These are phyloP conservation scores for Anolis sagrei DNA, from an alignment of 2,113 vertebrate species.

Conservation along the genomic window DNA sequence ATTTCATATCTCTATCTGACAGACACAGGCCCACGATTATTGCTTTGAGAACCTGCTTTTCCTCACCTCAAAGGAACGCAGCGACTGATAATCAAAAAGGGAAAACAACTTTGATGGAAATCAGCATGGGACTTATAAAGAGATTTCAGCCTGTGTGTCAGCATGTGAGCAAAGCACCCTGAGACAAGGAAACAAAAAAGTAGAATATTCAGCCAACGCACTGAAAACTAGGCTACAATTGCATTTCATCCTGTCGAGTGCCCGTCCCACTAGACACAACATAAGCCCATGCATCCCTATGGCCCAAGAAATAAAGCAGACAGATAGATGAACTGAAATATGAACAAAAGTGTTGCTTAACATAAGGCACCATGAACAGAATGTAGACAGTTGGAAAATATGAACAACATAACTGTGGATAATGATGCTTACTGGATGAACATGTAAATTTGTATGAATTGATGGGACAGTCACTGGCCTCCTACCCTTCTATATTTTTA, in stretches of 20 bases:
- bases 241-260: conserved; percentile 28
- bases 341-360: background rate
- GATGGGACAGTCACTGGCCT: background rate
- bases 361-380: background rate
- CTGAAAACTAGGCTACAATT: background rate
- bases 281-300: background rate
- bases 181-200: conserved; percentile 20
- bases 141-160: conserved; percentile 27
- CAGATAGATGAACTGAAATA: background rate
- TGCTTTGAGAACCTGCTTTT: conserved; percentile 8
- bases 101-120: conserved; percentile 31
- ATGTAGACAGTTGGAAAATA: background rate
- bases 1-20: conserved; percentile 46
- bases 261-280: background rate
- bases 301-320: background rate
- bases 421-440: background rate
- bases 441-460: background rate
- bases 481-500: too few relatives aligned
- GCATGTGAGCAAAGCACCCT: fast-evolving
- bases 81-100: conserved; percentile 46
- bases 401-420: background rate
- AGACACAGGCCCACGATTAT: conserved; percentile 32
- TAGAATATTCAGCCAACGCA: conserved; percentile 6
- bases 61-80: conserved; percentile 20
- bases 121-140: background rate